Evolutionary conservation across 2,888 invertebrate species (phyloP), one percentile per base, ranked within the genome.

Genomic region (Dolichomitus sp.): DNA sequence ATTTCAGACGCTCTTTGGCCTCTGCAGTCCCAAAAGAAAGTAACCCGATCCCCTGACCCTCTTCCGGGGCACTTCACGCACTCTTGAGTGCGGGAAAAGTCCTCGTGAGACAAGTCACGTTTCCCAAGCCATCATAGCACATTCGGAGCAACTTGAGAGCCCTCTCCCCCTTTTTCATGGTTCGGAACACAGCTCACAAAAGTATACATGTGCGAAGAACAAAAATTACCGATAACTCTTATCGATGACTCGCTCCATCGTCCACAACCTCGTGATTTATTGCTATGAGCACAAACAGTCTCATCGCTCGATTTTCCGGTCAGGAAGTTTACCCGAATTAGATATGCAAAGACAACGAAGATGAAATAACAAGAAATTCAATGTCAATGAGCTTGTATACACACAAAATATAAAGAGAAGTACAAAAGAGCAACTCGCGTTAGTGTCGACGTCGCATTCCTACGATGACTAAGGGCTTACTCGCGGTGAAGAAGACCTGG

Each of bases 391-490:
- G 42, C 52, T 75, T 63, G 66, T 70, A 72, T 33, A 61, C 30
- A 61, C 45, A 50, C 48, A 73, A 73, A 30, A 75, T 76, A 45
- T n/a, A 76, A 68, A 79, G 68, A 37, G 37, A 37, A 33, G 23
- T 33, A 73, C 48, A 61, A 42, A 48, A 79, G 82, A 59, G 30
- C 57, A 74, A 72, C 45, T 65, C 52, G 66, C 48, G 72, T 63
- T 45, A 77, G 66, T 61, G 57, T 70, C 19, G 78, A 72, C 81
- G 78, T 84, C 85, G 84, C 89, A 89, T 89, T 90, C 89, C 88
- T 87, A 59, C 82, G 89, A 89, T 90, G 90, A 90, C 89, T 90
- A 90, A 90, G 88, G 87, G 81, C 86, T 86, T 57, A 37, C 76
- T 82, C 70, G n/a, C 37, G 37, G 37, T 63, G 69, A 63, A 57